Conservation (phyloP, 1,140 invertebrate species). For the Nasonia vitripennis region DNA sequence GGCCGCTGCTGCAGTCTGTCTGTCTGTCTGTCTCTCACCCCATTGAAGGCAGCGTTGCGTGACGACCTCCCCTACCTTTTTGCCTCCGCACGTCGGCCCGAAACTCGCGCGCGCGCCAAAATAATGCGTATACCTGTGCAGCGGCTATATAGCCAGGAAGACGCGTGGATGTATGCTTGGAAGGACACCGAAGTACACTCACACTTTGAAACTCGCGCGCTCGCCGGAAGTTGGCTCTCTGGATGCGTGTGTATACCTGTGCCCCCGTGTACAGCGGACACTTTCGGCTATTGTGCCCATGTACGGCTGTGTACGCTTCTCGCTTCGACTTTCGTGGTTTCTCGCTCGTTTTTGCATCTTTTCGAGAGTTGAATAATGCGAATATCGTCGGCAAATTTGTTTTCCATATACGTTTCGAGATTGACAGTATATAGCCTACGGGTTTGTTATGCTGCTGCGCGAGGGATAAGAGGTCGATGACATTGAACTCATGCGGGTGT, state of each 20-base stretch:
- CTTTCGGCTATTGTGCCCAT: conserved; percentile 27
- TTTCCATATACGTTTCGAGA: neutral
- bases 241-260: neutral
- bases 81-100: neutral
- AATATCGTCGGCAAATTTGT: neutral
- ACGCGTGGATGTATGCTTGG: neutral
- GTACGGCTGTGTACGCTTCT: neutral
- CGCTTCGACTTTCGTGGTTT: neutral
- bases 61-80: conserved; percentile 62
- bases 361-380: neutral
- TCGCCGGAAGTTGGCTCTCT: conserved; percentile 10
- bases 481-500: neutral
- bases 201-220: neutral
- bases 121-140: neutral
- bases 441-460: neutral
- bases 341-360: neutral
- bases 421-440: neutral
- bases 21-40: conserved; percentile 58
- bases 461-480: conserved; percentile 5
- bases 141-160: neutral
- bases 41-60: conserved; percentile 69
- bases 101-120: conserved; percentile 36
- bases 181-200: conserved; percentile 19
- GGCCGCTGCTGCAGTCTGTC: neutral
- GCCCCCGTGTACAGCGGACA: neutral